Base-by-base conservation (phyloP, 2,113 vertebrate genomes). In the Pterophyllum scalare region DNA sequence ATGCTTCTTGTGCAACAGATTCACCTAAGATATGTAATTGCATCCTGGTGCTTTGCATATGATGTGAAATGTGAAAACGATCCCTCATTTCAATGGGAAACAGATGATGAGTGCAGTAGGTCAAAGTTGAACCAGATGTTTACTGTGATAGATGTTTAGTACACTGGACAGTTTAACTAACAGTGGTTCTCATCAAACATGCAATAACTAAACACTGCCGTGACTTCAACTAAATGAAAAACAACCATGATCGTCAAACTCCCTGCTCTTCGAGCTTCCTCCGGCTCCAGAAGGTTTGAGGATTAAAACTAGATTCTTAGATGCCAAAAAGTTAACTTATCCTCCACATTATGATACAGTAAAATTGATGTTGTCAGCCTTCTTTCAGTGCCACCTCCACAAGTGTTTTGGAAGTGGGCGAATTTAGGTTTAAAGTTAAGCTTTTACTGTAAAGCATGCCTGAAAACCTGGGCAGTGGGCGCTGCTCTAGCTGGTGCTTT, bases 21-120 rank as follows among this genome's bases (percentile, higher is more conserved):
- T n/a, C 58, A 57, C 70, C 14, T 59, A 56, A 43, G 70, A 77
- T 19, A 20, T 54, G 26, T 14, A 46, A 75, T 28, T 22, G 20
- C 57, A 70, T 26, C 14, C 43, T 35, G 57, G 46, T 56, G 40
- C 24, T 49, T n/a, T 17, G 5, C 43, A 67, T 67, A 3, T 54
- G 15, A 77, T 77, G 54, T 75, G 76, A 61, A 20, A 87, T 59
- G 54, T n/a, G 33, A 77, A 46, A 31, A 59, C 38, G 40, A 74
- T 77, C 64, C 49, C 19, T 70, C 22, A 52, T 35, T 75, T 35
- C 43, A 77, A n/a, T 24, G 22, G 46, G 11, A 77, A 62, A 64
- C 22, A 22, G 20, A 80, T 57, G 40, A 49, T 67, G 28, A 46
- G 4, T 38, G 49, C 15, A 46, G 13, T 24, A n/a, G n/a, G 20